Base-by-base conservation (phyloP, 23 tunicate species). In the Oikopleura vanhoeffeni region DNA sequence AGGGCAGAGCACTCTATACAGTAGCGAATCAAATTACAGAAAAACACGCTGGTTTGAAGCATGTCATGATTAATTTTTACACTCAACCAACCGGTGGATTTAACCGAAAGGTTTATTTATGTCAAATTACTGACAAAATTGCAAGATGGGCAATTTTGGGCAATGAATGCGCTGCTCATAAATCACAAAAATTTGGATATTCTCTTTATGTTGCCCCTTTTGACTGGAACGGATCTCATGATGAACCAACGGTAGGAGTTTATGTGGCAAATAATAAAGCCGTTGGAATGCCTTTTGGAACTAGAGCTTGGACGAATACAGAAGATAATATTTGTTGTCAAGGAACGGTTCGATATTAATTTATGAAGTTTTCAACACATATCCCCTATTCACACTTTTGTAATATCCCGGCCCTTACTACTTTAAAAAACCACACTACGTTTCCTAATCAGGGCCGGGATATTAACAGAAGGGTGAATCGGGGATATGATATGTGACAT, bases 201-300 rank as follows among this genome's bases (percentile, higher is more conserved):
- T 18, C 27, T 2, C 4, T 71, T 3, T 71, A 71, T 30, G 79
- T 71, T 24, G 79, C 34, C 3, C 27, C 34, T 2, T 18, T 18
- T 3, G 2, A 2, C 34, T 13, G 35, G 34, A 71, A 71, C 38
- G 36, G 36, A 13, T 18, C 79, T 28, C 32, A 71, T 32, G 24
- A 49, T 13, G 64, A 49, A 24, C 79, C 79, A 4, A 13, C 79
- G 38, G 32, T 71, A 24, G 32, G 4, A 71, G 38, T 71, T 18
- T 18, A 71, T 71, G 79, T 71, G 38, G 79, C 79, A 30, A 71
- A 71, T 30, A 71, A 71, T 38, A 28, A 38, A 28, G 35, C 3
- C 3, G 3, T 71, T 30, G 79, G 79, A 24, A 71, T 71, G 79
- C 79, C 79, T 4, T 71, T 71, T 71, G 79, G 79, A 24, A 71